Evolutionary conservation across 2,888 invertebrate genomes (phyloP), one percentile per base, ranked within the genome.

Genomic region (Clunio marinus): DNA sequence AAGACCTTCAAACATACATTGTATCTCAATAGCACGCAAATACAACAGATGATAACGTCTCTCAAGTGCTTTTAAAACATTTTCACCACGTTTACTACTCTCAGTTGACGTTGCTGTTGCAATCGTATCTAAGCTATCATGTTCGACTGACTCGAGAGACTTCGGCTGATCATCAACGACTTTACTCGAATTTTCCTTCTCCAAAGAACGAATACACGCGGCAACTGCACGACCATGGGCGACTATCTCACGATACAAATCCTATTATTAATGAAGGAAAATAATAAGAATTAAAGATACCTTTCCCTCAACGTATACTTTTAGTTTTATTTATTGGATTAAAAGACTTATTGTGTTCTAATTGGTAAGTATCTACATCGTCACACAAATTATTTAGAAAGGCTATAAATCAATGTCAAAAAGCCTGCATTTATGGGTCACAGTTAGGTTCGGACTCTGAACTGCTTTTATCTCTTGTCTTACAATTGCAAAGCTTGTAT

Each of bases 241-340:
- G 85, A 93, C 91, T 80, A 95, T 93, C 83, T 94, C 93, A 77
- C 88, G 86, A 83, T 94, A 93, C 79, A 94, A 87, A 83, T 89
- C 89, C 94, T 95, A 85, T 25, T 82, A 81, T 72, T 73, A 74
- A 71, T 74, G 72, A 71, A 72, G 73, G 70, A 72, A 71, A 70
- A 69, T 71, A n/a, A 70, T 70, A 70, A 66, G n/a, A 70, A 70
- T 69, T 69, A 20, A 41, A 37, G n/a, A 20, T 27, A 32, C 10
- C 5, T 32, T 32, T 32, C 10, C 32, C 10, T 32, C 32, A 7
- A 32, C 32, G 10, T 32, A 32, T 7, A 7, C 32, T 32, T 32
- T 32, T 4, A 32, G 32, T 4, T 32, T 7, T 32, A 32, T 45
- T 51, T 51, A 51, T 51, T 51, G 51, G n/a, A 51, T 51, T 51